Base-by-base conservation (phyloP, 2,888 invertebrate genomes). In the Trimorus sp. region DNA sequence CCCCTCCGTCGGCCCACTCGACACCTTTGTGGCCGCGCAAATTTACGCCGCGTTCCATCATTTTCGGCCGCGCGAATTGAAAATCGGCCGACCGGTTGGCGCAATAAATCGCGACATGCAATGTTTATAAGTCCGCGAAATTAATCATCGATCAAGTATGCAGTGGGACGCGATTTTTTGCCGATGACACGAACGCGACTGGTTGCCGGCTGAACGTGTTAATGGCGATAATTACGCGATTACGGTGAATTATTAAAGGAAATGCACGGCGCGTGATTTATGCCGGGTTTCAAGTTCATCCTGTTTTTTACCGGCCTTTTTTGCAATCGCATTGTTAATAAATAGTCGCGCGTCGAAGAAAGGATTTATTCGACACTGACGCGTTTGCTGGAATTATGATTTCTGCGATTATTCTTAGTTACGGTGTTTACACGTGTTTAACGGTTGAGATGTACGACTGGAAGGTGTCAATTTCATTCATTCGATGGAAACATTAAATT, bases 231-330 rank as follows among this genome's bases (percentile, higher is more conserved):
- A 79, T 79, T 79, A 79, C 75, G 36, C 54, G 48, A 75, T 65
- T 79, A 75, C 68, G 56, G 76, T 81, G 76, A 81, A 81, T 76
- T 81, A 81, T 76, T 76, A 81, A 69, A 81, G 75, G 71, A 76
- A 76, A 69, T 51, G 68, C 71, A 42, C 70, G 56, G 49, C 63
- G 49, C 42, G 60, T 80, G 80, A 80, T 80, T 71, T 81, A 77
- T 77, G 73, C 59, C 48, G 45, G 65, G 77, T 73, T 73, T 81
- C 76, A 77, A 68, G 79, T 74, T 79, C 79, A 63, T 69, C 78
- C 11, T 45, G 45, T 45, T 9, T 45, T 45, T 45, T 45, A 45
- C n/a, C 11, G n/a, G 45, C n/a, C 45, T n/a, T n/a, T 45, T n/a
- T 45, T 26, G 26, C 26, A 26, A 26, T 26, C 26, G 26, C 26